Evolutionary conservation across 1,140 invertebrate genomes (phyloP).

Genomic region (Hypsibius dujardini): DNA sequence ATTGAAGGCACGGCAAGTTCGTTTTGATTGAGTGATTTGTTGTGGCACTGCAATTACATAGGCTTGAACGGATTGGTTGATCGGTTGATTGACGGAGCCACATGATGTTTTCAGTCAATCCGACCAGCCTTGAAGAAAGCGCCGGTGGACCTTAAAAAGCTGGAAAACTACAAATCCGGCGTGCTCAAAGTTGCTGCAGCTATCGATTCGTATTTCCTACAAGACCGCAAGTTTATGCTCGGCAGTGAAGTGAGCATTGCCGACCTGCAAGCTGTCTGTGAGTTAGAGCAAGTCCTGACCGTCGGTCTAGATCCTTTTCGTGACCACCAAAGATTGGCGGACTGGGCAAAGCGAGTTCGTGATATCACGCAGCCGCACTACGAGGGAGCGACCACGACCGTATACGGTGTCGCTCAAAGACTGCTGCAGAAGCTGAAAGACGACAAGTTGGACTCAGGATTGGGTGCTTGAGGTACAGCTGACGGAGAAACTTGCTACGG

Average conservation of each 20-base stretch:
- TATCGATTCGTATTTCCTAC: constrained; percentile 36
- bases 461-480: too few species aligned
- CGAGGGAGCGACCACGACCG: too few species aligned
- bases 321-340: constrained; percentile 40
- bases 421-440: too few species aligned
- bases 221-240: constrained; percentile 43
- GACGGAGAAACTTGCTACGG: too few species aligned
- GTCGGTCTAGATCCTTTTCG: constrained; percentile 44
- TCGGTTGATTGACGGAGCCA: too few species aligned
- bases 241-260: constrained; percentile 51
- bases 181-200: constrained; percentile 28
- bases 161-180: constrained; percentile 25
- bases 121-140: constrained; percentile 26
- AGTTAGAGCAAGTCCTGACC: constrained; percentile 60
- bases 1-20: too few species aligned
- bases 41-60: too few species aligned
- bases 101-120: constrained; percentile 27
- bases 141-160: constrained; percentile 26
- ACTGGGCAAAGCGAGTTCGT: constrained; percentile 46
- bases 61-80: too few species aligned
- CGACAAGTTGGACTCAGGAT: too few species aligned
- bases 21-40: too few species aligned
- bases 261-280: constrained; percentile 60
- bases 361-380: constrained; percentile 44
- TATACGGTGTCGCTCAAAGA: too few species aligned